Base-by-base conservation (phyloP, 2,797 vertebrate genomes). In the Fringilla coelebs region DNA sequence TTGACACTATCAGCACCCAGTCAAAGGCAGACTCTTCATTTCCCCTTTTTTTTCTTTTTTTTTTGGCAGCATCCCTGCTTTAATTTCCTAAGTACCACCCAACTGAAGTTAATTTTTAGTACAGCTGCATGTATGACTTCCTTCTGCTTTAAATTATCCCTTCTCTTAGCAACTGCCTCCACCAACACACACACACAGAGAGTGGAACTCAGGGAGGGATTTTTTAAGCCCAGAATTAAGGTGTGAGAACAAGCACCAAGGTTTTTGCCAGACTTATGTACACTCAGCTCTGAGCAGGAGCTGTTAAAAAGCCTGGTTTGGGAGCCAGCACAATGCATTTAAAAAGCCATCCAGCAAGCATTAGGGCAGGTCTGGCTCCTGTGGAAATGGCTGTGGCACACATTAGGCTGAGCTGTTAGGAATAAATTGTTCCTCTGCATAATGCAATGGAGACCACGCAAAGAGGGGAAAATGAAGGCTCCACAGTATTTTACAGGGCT, bases 121-220 rank as follows among this genome's bases (percentile, higher is more conserved):
- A 58, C 76, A 90, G 58, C 93, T 76, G 65, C 86, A 13, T 9
- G 15, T 45, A 28, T 18, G 61, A 74, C 46, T 77, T 83, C 67
- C 89, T 75, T 61, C 83, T 62, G 74, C 83, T 89, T 91, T 84
- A 58, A 70, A 89, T 82, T 65, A 85, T 61, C 62, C 77, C 67
- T 68, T 46, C 82, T 72, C 87, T 82, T 91, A 94, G 93, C 91
- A 95, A 93, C 96, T 43, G 76, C 91, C 60, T 91, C 71, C 91
- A 86, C 61, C 81, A 93, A 74, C 80, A 76, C 70, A 70, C 2
- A 67, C 78, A 88, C 58, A 46, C 5, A 58, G 2, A 54, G 34
- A 8, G 24, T 26, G 17, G 36, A 66, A 28, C 2, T 0, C 1
- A 4, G 1, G 6, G 32, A 62, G 65, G 38, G 21, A 14, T 55